Evolutionary conservation across 1,140 invertebrate genomes (phyloP).

Genomic region (Aphidius ervi): DNA sequence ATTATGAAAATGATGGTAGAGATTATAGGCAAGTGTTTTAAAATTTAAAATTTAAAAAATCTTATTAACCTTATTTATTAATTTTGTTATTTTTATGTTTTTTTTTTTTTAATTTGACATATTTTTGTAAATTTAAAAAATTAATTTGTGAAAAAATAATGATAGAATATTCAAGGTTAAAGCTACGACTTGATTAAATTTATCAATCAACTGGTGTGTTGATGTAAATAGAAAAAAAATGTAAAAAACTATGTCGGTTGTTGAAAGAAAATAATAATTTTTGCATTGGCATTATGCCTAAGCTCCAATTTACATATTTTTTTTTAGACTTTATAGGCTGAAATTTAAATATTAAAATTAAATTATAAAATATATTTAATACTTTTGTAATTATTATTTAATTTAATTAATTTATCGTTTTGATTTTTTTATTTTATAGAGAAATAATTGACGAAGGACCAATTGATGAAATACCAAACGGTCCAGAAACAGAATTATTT

Average conservation of each 20-base stretch:
- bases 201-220: slow-evolving; percentile 21
- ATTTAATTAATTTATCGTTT: background rate
- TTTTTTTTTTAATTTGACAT: too few species aligned
- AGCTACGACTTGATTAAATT: slow-evolving; percentile 15
- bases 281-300: background rate
- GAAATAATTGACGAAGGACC: slow-evolving; percentile 24
- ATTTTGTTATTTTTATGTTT: background rate
- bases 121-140: too few species aligned
- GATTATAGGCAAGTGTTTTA: slow-evolving; percentile 21
- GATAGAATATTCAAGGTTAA: slow-evolving; percentile 6
- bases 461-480: slow-evolving; percentile 10
- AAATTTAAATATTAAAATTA: too few species aligned
- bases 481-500: slow-evolving; percentile 19
- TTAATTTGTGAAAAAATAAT: too few species aligned
- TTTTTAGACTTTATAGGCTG: too few species aligned
- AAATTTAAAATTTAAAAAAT: background rate
- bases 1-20: slow-evolving; percentile 16
- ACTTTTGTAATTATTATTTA: too few species aligned
- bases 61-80: background rate
- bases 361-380: too few species aligned
- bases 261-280: background rate
- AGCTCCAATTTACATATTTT: background rate
- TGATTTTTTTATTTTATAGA: slow-evolving; percentile 13
- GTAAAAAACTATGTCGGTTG: too few species aligned
- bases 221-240: background rate